These are phyloP conservation scores for Rambutsinella grinnellia DNA, from an alignment of 2,888 invertebrate genomes.

Conservation along the genomic window DNA sequence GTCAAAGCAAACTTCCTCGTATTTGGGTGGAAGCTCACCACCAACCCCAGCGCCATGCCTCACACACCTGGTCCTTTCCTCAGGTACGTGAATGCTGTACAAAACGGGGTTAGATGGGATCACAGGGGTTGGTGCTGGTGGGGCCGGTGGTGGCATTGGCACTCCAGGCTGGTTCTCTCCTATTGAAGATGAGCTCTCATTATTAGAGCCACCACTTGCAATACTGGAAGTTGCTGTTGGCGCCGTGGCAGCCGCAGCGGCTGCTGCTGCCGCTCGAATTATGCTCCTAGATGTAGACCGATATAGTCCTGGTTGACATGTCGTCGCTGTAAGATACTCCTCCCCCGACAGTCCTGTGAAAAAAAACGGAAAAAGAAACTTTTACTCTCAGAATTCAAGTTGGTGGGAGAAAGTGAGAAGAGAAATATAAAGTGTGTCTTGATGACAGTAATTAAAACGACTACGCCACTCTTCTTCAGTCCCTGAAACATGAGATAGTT, in stretches of 20 bases:
- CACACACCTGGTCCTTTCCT: conserved; percentile 50
- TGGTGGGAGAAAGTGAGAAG: conserved; percentile 2
- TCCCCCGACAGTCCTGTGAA: conserved; percentile 57
- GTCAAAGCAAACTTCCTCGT: conserved; percentile 63
- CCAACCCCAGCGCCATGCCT: conserved; percentile 39
- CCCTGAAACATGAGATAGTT: too few species aligned
- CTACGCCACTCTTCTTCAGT: too few species aligned
- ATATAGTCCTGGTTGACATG: conserved; percentile 59
- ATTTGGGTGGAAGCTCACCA: conserved; percentile 52
- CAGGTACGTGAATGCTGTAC: conserved; percentile 58
- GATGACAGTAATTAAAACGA: conserved; percentile 51
- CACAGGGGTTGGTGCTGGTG: conserved; percentile 55
- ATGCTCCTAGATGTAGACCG: conserved; percentile 61
- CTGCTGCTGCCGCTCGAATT: conserved; percentile 41
- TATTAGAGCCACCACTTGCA: conserved; percentile 38
- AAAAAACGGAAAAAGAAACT: conserved; percentile 16
- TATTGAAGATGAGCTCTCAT: conserved; percentile 46
- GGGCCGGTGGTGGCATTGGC: conserved; percentile 51
- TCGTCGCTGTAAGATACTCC: conserved; percentile 60
- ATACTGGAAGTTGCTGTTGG: conserved; percentile 24
- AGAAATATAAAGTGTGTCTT: neutral
- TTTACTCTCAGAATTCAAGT: too few species aligned
- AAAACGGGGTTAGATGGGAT: conserved; percentile 51
- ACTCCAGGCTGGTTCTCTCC: conserved; percentile 9
- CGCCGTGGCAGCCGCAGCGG: conserved; percentile 19